Percentiles rank a stretch among this genome's conserved stretches.
These are phyloP conservation scores for Danio kyathit DNA, from an alignment of 2,797 vertebrate species.

Conservation along the genomic window DNA sequence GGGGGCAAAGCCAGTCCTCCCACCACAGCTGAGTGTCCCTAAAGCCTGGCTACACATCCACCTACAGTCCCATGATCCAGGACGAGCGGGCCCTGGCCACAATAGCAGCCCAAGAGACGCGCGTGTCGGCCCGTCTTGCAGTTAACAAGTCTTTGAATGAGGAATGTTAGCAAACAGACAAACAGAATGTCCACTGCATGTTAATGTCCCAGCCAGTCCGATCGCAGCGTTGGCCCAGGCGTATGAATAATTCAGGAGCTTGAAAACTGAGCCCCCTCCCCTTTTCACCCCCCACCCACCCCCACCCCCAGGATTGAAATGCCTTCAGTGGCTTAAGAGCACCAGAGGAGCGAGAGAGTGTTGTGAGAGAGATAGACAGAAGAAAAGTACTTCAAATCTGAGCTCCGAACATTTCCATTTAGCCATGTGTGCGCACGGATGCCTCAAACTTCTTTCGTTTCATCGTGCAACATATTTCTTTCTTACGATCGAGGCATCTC, in stretches of 20 bases:
- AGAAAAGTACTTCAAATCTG: conserved; percentile 70
- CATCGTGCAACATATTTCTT: conserved; percentile 69
- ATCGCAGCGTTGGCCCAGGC: conserved; percentile 84
- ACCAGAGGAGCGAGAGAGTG: conserved; percentile 49
- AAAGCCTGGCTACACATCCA: conserved; percentile 73
- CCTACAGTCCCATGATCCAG: conserved; percentile 70
- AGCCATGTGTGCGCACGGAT: conserved; percentile 60
- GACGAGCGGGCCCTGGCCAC: conserved; percentile 83
- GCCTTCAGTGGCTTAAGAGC: conserved; percentile 78
- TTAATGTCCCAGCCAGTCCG: conserved; percentile 89
- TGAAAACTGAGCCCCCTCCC: conserved; percentile 63
- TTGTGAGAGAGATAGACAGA: conserved; percentile 48
- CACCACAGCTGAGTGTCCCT: conserved; percentile 75
- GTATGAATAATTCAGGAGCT: conserved; percentile 95
- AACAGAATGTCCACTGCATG: conserved; percentile 93
- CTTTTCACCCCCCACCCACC: conserved; percentile 64
- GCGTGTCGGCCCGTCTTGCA: conserved; percentile 90
- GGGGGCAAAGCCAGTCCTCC: conserved; percentile 69
- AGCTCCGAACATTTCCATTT: conserved; percentile 59
- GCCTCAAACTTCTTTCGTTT: conserved; percentile 67
- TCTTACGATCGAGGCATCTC: conserved; percentile 75
- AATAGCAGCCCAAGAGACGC: conserved; percentile 86
- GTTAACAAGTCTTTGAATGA: conserved; percentile 96
- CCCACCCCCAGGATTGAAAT: conserved; percentile 75
- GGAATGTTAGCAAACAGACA: conserved; percentile 97